phyloP scores from a whole-genome alignment of 2,888 invertebrate genomes.

The Cremastinae sp. region DNA sequence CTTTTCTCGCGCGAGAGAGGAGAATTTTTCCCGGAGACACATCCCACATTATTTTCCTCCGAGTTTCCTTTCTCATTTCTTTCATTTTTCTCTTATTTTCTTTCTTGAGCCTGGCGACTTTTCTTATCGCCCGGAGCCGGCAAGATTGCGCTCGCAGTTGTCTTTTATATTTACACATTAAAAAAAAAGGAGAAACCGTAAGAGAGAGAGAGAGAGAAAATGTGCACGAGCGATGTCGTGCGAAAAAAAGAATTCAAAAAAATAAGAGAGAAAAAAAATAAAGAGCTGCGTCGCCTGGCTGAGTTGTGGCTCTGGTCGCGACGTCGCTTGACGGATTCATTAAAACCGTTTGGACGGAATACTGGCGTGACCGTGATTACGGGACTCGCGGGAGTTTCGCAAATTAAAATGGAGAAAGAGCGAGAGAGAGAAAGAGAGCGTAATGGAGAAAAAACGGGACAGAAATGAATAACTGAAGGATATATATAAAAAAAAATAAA shows the following conservation, averaged over 20 bases:
- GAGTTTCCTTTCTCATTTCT: constrained; percentile 49
- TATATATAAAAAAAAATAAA: no score
- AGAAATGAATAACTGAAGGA: constrained; percentile 36
- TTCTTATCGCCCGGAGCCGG: constrained; percentile 66
- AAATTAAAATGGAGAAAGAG: constrained; percentile 47
- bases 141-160: constrained; percentile 65
- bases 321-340: constrained; percentile 74
- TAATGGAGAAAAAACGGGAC: constrained; percentile 23
- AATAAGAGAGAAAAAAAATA: constrained; percentile 26
- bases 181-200: no score
- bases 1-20: constrained; percentile 36
- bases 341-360: constrained; percentile 71
- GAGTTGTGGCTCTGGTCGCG: constrained; percentile 49
- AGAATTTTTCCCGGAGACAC: constrained; percentile 49
- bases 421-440: no score
- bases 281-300: constrained; percentile 44
- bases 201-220: constrained; percentile 34
- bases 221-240: background rate
- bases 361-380: constrained; percentile 68
- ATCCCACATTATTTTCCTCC: constrained; percentile 43
- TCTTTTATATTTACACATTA: constrained; percentile 30
- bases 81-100: constrained; percentile 9
- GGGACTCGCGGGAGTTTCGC: constrained; percentile 52
- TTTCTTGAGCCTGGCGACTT: constrained; percentile 25
- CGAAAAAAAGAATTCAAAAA: constrained; percentile 13